Base-by-base conservation (phyloP, 1,140 invertebrate genomes). In the Anoplophora glabripennis region DNA sequence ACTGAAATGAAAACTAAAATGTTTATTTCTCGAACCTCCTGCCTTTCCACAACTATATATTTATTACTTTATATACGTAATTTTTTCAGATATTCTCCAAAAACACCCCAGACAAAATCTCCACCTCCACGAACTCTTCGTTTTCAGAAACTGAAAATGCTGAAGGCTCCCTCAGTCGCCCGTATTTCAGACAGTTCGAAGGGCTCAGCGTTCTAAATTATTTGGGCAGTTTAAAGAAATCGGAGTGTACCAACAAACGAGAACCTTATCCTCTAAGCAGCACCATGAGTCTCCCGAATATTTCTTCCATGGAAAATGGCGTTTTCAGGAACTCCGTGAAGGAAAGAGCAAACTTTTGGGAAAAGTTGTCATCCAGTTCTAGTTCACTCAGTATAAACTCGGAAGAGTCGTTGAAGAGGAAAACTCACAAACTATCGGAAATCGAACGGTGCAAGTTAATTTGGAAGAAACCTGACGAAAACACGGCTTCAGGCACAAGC, bases 281-380 rank as follows among this genome's bases (percentile, higher is more conserved):
- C 15, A 42, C 59, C 14, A 46, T 17, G 7, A 64, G 63, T 49
- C 44, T 57, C 4, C 63, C 63, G 12, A 56, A 64, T 45, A 57
- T 64, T 7, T 57, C 49, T 5, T 21, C 44, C 0, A 34, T 21
- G 52, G 36, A 33, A 12, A 28, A 47, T 7, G n/a, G 12, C 4
- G 33, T 15, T 10, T 12, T 14, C 7, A 45, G n/a, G 12, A 14
- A 36, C 28, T 46, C 44, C 4, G 44, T 59, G 3, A 33, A 44
- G 28, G 45, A 59, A 28, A 47, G 33, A 34, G 47, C 41, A 12
- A 46, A 59, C 14, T 65, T 52, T 44, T 65, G 63, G 63, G 53
- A 62, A 4, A 54, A 46, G 14, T 15, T 65, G 12, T 65, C 63
- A 1, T 36, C 33, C 2, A 7, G 40, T 12, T 54, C 28, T 17